Evolutionary conservation across 2,113 vertebrate species (phyloP).

Genomic region (Bos indicus): DNA sequence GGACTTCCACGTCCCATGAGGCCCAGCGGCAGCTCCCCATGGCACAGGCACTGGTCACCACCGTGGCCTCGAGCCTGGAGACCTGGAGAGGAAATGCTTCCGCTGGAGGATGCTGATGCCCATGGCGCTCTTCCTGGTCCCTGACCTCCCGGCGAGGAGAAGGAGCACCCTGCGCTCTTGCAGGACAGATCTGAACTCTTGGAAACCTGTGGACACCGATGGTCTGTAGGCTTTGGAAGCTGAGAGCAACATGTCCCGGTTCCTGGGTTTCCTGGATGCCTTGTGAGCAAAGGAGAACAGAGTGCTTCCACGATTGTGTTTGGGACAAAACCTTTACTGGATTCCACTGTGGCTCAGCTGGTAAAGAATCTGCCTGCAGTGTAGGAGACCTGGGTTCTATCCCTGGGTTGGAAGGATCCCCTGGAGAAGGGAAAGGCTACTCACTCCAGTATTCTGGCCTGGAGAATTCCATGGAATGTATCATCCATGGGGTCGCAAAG

Average conservation of each 20-base stretch:
- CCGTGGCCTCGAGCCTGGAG: not conserved
- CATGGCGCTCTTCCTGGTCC: not conserved
- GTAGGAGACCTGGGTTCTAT: too few relatives aligned
- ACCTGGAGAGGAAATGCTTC: not conserved
- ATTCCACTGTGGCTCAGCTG: too few relatives aligned
- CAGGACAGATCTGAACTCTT: not conserved
- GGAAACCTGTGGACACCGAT: not conserved
- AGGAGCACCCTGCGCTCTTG: not conserved
- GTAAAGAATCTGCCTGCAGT: too few relatives aligned
- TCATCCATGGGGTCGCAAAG: too few relatives aligned
- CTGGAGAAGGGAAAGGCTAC: too few relatives aligned
- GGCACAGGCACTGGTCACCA: not conserved
- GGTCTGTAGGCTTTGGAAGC: not conserved
- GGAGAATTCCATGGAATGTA: too few relatives aligned
- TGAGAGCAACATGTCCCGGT: too few relatives aligned
- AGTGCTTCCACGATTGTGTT: not conserved
- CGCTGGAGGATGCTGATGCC: slow-evolving; percentile 2
- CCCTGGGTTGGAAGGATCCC: too few relatives aligned
- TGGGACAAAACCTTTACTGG: too few relatives aligned
- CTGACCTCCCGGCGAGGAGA: not conserved
- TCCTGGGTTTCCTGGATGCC: not conserved
- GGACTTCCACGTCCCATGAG: slow-evolving; percentile 54
- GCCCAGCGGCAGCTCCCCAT: not conserved
- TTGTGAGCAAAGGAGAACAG: not conserved
- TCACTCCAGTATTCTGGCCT: too few relatives aligned